phyloP scores from a whole-genome alignment of 2,888 invertebrate genomes.

The Andrena haemorrhoa region DNA sequence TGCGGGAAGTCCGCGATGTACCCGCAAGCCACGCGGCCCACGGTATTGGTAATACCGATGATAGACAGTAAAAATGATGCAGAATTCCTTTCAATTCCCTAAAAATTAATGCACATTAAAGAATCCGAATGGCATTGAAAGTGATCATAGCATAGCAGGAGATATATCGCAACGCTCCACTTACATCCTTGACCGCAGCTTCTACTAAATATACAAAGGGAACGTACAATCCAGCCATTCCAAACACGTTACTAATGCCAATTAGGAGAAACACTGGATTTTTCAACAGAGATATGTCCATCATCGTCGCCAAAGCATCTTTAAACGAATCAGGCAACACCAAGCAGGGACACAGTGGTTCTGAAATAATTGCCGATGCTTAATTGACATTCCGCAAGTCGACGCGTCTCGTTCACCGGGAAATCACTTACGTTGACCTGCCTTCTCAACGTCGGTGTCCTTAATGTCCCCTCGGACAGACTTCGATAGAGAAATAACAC shows the following conservation, averaged over 20 bases:
- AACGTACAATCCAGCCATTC: constrained; percentile 98
- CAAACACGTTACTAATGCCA: constrained; percentile 97
- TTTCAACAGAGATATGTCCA: constrained; percentile 94
- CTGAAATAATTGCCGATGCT: constrained; percentile 83
- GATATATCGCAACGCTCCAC: constrained; percentile 73
- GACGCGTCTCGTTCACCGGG: background rate
- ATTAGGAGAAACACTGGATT: constrained; percentile 97
- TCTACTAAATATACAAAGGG: constrained; percentile 98
- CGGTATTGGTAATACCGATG: constrained; percentile 97
- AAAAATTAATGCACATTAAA: constrained; percentile 73
- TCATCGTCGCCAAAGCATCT: constrained; percentile 94
- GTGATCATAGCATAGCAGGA: background rate
- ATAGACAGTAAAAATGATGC: constrained; percentile 93
- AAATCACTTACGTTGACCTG: constrained; percentile 87
- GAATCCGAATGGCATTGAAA: background rate
- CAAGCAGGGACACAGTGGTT: constrained; percentile 93
- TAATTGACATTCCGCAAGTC: background rate
- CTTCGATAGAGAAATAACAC: constrained; percentile 94
- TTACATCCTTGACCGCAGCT: constrained; percentile 90
- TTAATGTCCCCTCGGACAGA: constrained; percentile 87
- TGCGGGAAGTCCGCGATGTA: constrained; percentile 96
- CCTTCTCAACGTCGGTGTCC: constrained; percentile 88
- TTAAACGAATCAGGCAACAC: constrained; percentile 93
- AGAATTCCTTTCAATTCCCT: constrained; percentile 90
- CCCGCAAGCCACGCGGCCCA: constrained; percentile 96